phyloP scores from a whole-genome alignment of 2,113 vertebrate species.

The Dinomys branickii region DNA sequence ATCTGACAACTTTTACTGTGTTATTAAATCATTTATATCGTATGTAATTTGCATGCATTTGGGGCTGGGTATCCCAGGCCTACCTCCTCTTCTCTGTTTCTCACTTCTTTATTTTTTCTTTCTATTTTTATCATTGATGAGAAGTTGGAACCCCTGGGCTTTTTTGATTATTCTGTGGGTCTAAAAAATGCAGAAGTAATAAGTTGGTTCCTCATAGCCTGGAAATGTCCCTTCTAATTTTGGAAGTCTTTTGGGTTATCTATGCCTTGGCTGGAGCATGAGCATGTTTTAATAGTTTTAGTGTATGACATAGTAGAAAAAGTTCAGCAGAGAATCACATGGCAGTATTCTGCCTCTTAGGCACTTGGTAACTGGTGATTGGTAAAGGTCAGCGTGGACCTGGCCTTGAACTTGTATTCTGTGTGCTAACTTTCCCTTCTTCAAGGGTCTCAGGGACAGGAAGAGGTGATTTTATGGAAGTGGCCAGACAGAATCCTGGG shows the following conservation, averaged over 20 bases:
- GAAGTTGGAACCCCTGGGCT: background rate
- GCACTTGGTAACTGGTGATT: background rate
- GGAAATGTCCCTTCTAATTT: conserved; percentile 27
- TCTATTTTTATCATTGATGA: background rate
- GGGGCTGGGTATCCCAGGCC: background rate
- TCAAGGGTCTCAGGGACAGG: background rate
- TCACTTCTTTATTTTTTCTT: background rate
- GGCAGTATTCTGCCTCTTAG: background rate
- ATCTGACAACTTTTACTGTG: background rate
- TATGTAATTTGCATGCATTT: background rate
- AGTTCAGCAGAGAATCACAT: background rate
- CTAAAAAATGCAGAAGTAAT: background rate
- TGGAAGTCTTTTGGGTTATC: background rate
- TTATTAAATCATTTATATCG: background rate
- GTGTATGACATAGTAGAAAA: accelerated
- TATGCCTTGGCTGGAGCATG: background rate
- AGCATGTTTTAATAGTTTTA: background rate
- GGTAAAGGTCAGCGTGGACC: background rate
- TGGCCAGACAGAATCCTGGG: background rate
- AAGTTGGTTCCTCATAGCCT: background rate
- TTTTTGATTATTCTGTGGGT: background rate
- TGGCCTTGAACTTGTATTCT: background rate
- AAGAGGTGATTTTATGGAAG: background rate
- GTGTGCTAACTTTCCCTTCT: background rate
- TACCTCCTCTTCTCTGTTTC: background rate